phyloP scores from a whole-genome alignment of 1,140 invertebrate species.

The Ruditapes philippinarum region DNA sequence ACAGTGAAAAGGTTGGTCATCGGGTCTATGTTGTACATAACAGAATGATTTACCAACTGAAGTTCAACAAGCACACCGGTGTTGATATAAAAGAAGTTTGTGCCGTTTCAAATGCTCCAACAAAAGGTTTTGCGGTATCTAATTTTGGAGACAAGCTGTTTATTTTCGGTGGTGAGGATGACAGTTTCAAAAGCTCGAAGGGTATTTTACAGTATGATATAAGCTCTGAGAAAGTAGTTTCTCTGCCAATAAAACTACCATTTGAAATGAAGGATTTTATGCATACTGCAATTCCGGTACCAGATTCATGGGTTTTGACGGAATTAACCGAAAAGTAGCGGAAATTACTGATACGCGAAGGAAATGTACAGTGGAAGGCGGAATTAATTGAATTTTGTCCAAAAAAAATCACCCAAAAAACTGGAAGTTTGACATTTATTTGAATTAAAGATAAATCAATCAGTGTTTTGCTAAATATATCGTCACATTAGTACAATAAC shows the following conservation, averaged over 20 bases:
- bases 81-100: neutral
- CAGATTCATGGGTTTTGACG: slow-evolving; percentile 21
- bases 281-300: slow-evolving; percentile 12
- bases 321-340: slow-evolving; percentile 2
- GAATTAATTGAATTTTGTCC: too few relatives aligned
- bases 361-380: too few relatives aligned
- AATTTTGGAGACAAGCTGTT: slow-evolving; percentile 35
- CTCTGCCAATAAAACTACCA: slow-evolving; percentile 6
- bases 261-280: slow-evolving; percentile 41
- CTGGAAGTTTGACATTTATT: too few relatives aligned
- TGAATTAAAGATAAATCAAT: too few relatives aligned
- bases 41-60: slow-evolving; percentile 31
- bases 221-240: neutral
- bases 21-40: slow-evolving; percentile 33
- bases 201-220: slow-evolving; percentile 35
- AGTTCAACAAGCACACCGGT: neutral
- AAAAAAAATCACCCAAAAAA: too few relatives aligned
- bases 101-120: neutral
- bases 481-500: too few relatives aligned
- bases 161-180: slow-evolving; percentile 49
- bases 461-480: too few relatives aligned
- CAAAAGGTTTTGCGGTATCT: slow-evolving; percentile 43
- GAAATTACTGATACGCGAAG: too few relatives aligned
- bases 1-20: neutral
- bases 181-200: neutral